Base-by-base conservation (phyloP, 2,888 invertebrate species). In the Nematopogon swammerdamellus region DNA sequence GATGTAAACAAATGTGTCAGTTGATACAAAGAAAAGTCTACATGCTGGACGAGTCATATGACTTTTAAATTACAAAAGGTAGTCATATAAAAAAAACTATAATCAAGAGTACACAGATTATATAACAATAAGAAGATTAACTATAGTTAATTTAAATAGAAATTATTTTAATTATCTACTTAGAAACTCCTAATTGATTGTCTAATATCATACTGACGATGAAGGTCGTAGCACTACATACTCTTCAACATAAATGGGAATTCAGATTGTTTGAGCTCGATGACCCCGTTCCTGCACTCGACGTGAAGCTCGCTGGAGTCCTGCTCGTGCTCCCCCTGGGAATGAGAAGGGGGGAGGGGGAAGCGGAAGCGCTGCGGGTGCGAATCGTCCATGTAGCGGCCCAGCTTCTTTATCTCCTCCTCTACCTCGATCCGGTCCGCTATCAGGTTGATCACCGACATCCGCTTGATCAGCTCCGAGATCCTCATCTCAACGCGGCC, bases 231-330 rank as follows among this genome's bases (percentile, higher is more conserved):
- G 8, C 25, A 25, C n/a, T 19, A 46, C 46, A 30, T 18, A 30
- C 5, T 16, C 20, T 68, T 73, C 51, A 73, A 46, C 51, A 66
- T 58, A 59, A 77, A 72, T n/a, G 77, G 72, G 58, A 65, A 50
- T 54, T 67, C 61, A 50, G 77, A 72, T 55, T 79, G 70, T 56
- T 72, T 77, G 49, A 80, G 63, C 53, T 73, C 73, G 61, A 80
- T 79, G 30, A 74, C 70, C 54, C 80, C 80, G 67, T 80, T 80
- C 61, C 72, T 76, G 69, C 80, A 80, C 46, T 79, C 80, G 67
- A 80, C 68, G 50, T 77, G 70, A 54, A 80, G 63, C 56, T 80
- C 80, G 58, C 74, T 67, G 0, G 70, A 71, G 36, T 36, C 14
- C 11, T 8, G 6, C 54, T 76, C 71, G 53, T 70, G 70, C 51